phyloP scores from a whole-genome alignment of 2,113 vertebrate species.

The Vulpes vulpes region DNA sequence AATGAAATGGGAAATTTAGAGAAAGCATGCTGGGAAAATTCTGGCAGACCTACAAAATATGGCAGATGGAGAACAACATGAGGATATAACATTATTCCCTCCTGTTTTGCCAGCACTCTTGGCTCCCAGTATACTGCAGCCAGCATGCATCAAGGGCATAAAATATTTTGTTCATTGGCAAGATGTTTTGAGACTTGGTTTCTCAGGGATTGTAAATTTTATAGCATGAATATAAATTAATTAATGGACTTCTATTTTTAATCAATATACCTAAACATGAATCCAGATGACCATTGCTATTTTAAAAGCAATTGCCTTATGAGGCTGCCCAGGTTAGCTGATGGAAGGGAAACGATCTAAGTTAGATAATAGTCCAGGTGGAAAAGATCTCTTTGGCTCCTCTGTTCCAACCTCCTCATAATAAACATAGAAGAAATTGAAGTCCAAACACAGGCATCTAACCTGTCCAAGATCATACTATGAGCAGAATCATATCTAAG shows the following conservation, averaged over 20 bases:
- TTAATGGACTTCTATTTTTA: conserved; percentile 2
- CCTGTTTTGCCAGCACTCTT: background rate
- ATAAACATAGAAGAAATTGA: background rate
- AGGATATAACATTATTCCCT: background rate
- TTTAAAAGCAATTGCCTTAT: background rate
- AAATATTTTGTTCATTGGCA: background rate
- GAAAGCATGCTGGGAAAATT: background rate
- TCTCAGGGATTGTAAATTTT: background rate
- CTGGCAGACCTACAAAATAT: background rate
- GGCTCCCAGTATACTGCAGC: background rate
- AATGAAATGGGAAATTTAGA: conserved; percentile 25
- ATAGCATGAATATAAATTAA: background rate
- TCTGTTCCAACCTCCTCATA: background rate
- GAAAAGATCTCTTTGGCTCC: background rate
- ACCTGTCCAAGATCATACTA: background rate
- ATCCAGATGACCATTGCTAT: background rate
- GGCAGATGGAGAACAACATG: conserved; percentile 35
- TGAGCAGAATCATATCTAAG: background rate
- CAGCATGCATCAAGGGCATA: background rate
- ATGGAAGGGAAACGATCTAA: background rate
- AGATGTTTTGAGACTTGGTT: conserved; percentile 11
- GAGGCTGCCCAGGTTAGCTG: background rate
- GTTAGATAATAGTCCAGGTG: background rate
- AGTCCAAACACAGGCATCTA: background rate
- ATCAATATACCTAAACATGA: background rate